Percentiles rank a stretch among this genome's conserved stretches.
phyloP scores from a whole-genome alignment of 1,140 invertebrate species.

The roundworm (Caenorhabditis elegans) region WBcel235 BX284605.5:5927001-5927500 shows the following conservation, averaged over 20 bases:
- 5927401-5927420: not conserved
- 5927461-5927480: not conserved
- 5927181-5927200: not conserved
- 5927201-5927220: too few relatives aligned
- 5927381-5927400: not conserved
- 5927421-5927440: not conserved
- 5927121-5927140: too few relatives aligned
- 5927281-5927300: not conserved
- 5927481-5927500: not conserved
- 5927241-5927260: not conserved
- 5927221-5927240: not conserved
- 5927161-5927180: too few relatives aligned
- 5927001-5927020: too few relatives aligned
- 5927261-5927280: not conserved
- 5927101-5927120: too few relatives aligned
- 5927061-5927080: too few relatives aligned
- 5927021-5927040: not conserved
- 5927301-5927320: not conserved
- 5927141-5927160: too few relatives aligned
- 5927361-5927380: not conserved
- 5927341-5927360: not conserved
- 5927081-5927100: too few relatives aligned
- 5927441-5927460: not conserved
- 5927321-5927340: not conserved
- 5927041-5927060: too few relatives aligned